Percentiles rank a stretch among this genome's conserved stretches.
Evolutionary conservation across 1,140 invertebrate genomes (phyloP).

Genomic region (Neodiprion lecontei): DNA sequence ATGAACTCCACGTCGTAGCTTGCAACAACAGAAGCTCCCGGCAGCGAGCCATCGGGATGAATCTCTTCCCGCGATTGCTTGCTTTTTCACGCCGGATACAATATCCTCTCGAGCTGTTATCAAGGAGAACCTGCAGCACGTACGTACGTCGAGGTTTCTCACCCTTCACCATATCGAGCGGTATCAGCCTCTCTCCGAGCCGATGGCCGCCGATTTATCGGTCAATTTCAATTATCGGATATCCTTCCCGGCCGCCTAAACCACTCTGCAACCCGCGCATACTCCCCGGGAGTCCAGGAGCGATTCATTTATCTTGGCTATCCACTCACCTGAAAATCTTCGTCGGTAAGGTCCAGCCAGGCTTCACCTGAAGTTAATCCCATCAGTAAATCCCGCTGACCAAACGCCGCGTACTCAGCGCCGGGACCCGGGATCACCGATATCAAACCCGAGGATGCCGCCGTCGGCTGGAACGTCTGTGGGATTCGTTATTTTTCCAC

Average conservation of each 20-base stretch:
- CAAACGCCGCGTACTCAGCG: slow-evolving; percentile 82
- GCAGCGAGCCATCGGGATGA: no score
- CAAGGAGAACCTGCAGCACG: no score
- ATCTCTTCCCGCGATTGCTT: no score
- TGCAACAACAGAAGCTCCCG: no score
- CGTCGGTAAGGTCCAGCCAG: slow-evolving; percentile 55
- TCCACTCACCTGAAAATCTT: slow-evolving; percentile 51
- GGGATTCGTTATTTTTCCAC: slow-evolving; percentile 12
- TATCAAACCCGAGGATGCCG: slow-evolving; percentile 55
- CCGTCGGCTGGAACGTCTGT: slow-evolving; percentile 57
- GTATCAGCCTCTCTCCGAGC: no score
- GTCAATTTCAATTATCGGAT: slow-evolving; percentile 7
- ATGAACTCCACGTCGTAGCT: no score
- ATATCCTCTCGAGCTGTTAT: no score
- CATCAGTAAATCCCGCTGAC: slow-evolving; percentile 79
- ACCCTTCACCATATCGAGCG: no score
- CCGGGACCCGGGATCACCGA: slow-evolving; percentile 63
- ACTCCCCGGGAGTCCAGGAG: no score
- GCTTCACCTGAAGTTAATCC: slow-evolving; percentile 71
- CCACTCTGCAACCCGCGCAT: no score
- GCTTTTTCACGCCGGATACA: no score
- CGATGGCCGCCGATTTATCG: background rate
- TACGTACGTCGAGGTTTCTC: no score
- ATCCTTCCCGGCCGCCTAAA: background rate
- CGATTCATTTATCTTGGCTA: background rate